A percentile compares a stretch with the other conserved stretches of the same genome.
phyloP scores from a whole-genome alignment of 2,113 vertebrate species.

The Ceyx cyanopectus region DNA sequence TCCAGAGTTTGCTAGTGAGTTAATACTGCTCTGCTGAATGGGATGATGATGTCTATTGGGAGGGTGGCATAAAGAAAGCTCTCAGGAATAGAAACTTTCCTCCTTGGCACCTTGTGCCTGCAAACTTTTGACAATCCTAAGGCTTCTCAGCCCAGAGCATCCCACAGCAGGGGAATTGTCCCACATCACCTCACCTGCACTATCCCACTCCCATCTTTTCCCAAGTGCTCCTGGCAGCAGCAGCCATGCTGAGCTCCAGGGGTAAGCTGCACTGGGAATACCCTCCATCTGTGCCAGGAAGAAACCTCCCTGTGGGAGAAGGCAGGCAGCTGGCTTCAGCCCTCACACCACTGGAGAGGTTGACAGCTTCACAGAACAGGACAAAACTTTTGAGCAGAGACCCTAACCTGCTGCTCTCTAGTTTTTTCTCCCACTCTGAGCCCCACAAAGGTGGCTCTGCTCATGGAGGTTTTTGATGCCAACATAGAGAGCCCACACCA shows the following conservation, averaged over 20 bases:
- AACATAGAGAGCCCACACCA: neutral
- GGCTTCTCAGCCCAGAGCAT: neutral
- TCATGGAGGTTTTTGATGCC: neutral
- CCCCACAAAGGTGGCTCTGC: neutral
- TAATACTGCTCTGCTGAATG: neutral
- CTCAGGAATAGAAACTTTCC: neutral
- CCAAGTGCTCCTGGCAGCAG: rapidly evolving
- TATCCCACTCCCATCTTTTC: too few relatives aligned
- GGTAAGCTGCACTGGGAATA: neutral
- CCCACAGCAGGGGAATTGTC: neutral
- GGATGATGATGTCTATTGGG: neutral
- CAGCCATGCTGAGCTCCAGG: neutral
- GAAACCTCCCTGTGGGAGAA: neutral
- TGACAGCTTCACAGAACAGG: neutral
- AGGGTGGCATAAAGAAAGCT: neutral
- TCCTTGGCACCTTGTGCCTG: neutral
- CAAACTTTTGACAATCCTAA: neutral
- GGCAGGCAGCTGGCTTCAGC: neutral
- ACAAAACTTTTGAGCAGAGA: neutral
- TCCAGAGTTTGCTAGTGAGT: neutral
- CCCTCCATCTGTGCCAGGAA: neutral
- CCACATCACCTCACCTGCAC: rapidly evolving
- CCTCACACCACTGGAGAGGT: neutral
- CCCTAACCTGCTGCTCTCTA: neutral
- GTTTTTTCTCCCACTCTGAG: rapidly evolving